Evolutionary conservation across 1,140 invertebrate species (phyloP), one percentile per base, ranked within the genome.

Genomic region (Parapsyche elsis): DNA sequence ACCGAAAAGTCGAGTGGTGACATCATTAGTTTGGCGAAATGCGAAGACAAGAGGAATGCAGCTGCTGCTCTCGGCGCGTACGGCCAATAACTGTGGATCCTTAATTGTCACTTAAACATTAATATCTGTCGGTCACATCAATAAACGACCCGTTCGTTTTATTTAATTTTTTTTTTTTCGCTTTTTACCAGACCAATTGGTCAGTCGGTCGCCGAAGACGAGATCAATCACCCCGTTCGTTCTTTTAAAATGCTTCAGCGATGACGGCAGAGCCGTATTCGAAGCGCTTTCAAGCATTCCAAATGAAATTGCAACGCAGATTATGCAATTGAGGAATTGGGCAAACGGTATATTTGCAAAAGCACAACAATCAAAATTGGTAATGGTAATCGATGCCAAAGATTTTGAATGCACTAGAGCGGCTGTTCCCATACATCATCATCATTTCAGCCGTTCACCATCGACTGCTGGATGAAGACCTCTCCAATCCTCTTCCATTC

Each of bases 81-180:
- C 30, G 30, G 30, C 30, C 30, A 38, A 38, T 38, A 38, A 38
- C 30, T 38, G 10, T 53, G 49, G 49, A 53, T 16, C 57, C 53
- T 77, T 77, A 77, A 77, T 77, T 77, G 75, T 77, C 75, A 38
- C 59, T 53, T 75, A 59, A 44, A 45, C 75, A 64, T 77, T 77
- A 77, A 77, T 77, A 77, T 44, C 75, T 64, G 75, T 77, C 75
- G 75, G 75, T 26, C 75, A 61, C 75, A 77, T 77, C 75, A 77
- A 77, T 77, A 77, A 77, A 64, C 30, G 30, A 10, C 16, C 26
- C 24, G 75, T 24, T 67, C 16, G n/a, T n/a, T n/a, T n/a, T n/a
- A n/a, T n/a, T n/a, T n/a, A n/a, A n/a, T n/a, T n/a, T n/a, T n/a
- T 14, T 75, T 45, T 67, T 64, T 67, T 49, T 9, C 14, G 19